phyloP scores from a whole-genome alignment of 2,113 vertebrate species.

The Acanthochromis polyacanthus region DNA sequence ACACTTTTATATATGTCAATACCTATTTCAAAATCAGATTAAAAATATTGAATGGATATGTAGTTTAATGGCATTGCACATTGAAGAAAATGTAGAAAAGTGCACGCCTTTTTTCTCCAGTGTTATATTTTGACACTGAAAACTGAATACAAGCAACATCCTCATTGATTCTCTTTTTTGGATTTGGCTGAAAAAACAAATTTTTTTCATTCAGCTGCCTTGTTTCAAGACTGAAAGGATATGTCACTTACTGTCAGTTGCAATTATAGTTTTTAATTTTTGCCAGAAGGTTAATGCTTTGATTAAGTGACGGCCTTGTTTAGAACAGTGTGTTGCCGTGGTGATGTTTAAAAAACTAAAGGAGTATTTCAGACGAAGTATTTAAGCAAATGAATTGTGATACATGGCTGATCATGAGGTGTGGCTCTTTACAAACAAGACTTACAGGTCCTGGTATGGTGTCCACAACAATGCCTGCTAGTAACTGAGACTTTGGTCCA shows the following conservation, averaged over 20 bases:
- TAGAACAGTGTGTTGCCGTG: not conserved
- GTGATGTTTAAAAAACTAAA: not conserved
- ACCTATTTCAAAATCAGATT: no score
- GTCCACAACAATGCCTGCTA: slow-evolving; percentile 95
- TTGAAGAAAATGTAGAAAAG: not conserved
- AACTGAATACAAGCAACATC: not conserved
- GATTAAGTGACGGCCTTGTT: not conserved
- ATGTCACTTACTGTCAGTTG: not conserved
- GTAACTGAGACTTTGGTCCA: slow-evolving; percentile 94
- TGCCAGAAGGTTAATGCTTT: not conserved
- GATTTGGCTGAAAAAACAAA: no score
- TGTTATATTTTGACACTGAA: not conserved
- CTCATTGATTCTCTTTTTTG: not conserved
- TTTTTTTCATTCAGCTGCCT: not conserved
- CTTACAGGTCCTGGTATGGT: slow-evolving; percentile 92
- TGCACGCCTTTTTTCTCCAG: not conserved
- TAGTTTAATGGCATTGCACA: not conserved
- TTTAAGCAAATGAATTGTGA: not conserved
- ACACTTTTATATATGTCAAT: not conserved
- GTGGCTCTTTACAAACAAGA: slow-evolving; percentile 28
- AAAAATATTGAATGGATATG: not conserved
- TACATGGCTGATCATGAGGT: not conserved
- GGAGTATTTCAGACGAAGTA: not conserved
- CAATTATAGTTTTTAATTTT: not conserved
- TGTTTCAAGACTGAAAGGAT: not conserved